phyloP scores from a whole-genome alignment of 2,797 vertebrate genomes.

The Novumbra hubbsi region DNA sequence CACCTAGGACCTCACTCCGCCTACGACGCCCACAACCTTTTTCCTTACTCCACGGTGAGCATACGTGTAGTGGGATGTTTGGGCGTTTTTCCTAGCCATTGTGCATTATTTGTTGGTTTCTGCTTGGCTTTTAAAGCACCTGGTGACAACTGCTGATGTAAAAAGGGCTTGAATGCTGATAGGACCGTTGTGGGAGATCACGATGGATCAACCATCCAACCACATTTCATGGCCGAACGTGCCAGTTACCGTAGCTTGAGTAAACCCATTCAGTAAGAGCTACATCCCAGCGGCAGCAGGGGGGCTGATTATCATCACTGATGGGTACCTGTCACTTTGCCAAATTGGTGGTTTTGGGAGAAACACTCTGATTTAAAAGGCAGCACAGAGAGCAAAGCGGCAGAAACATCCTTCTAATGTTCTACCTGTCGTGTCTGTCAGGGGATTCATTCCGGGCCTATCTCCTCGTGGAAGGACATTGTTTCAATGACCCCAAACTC shows the following conservation, averaged over 20 bases:
- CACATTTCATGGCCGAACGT: not conserved
- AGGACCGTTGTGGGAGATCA: not conserved
- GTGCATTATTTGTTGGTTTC: too few relatives aligned
- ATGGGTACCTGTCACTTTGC: slow-evolving; percentile 40
- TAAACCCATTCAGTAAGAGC: not conserved
- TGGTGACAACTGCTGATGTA: too few relatives aligned
- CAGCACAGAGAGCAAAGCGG: slow-evolving; percentile 21
- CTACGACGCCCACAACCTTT: too few relatives aligned
- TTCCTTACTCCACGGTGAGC: too few relatives aligned
- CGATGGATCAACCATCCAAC: not conserved
- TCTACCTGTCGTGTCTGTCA: not conserved
- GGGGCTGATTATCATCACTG: slow-evolving; percentile 44
- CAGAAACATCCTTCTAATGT: not conserved
- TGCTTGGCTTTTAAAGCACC: too few relatives aligned
- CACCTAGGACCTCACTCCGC: too few relatives aligned
- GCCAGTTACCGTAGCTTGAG: not conserved
- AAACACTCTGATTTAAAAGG: slow-evolving; percentile 45
- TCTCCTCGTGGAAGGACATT: too few relatives aligned
- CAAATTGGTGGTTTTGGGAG: slow-evolving; percentile 32
- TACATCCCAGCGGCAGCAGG: slow-evolving; percentile 25
- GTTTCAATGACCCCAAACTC: not conserved
- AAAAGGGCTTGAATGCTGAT: not conserved
- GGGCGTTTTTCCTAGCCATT: too few relatives aligned
- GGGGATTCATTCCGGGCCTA: too few relatives aligned
- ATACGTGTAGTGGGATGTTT: too few relatives aligned